A percentile compares a stretch with the other conserved stretches of the same genome.
Conservation (phyloP, 2,797 vertebrate genomes). For the Characodon lateralis region DNA sequence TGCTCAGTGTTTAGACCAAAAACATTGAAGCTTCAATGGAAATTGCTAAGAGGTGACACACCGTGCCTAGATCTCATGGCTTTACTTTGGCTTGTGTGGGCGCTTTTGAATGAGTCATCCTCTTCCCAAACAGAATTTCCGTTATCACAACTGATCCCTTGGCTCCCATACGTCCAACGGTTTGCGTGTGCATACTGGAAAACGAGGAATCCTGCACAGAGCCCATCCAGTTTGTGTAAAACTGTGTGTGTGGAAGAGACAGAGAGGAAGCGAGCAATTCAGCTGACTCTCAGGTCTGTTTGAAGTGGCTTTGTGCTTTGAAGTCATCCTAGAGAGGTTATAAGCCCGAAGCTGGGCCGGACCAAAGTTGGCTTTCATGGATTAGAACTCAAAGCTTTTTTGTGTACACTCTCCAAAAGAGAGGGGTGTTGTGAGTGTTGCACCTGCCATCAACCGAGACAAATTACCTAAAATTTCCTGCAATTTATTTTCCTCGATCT, state of each 20-base stretch:
- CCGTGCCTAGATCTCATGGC: constrained; percentile 37
- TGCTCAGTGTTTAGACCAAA: background rate
- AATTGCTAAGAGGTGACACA: constrained; percentile 17
- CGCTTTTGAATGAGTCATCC: constrained; percentile 50
- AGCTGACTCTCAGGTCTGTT: constrained; percentile 67
- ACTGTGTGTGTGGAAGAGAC: background rate
- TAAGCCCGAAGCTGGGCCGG: constrained; percentile 50
- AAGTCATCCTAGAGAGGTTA: constrained; percentile 71
- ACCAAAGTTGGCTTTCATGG: constrained; percentile 72
- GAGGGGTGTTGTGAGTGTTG: background rate
- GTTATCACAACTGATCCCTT: constrained; percentile 26
- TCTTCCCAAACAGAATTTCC: constrained; percentile 30
- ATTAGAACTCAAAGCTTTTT: constrained; percentile 37
- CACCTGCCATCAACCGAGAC: background rate
- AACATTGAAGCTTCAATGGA: constrained; percentile 2
- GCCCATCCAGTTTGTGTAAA: constrained; percentile 30
- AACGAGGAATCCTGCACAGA: constrained; percentile 11
- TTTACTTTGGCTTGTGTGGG: constrained; percentile 57
- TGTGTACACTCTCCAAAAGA: constrained; percentile 25
- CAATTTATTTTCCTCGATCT: background rate
- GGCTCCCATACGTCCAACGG: constrained; percentile 17
- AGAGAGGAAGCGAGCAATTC: background rate
- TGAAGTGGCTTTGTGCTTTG: constrained; percentile 80
- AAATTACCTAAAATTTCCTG: background rate
- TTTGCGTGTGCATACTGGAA: constrained; percentile 28